Evolutionary conservation across 2,797 vertebrate species (phyloP).

Genomic region (Pantherophis alleghaniensis): DNA sequence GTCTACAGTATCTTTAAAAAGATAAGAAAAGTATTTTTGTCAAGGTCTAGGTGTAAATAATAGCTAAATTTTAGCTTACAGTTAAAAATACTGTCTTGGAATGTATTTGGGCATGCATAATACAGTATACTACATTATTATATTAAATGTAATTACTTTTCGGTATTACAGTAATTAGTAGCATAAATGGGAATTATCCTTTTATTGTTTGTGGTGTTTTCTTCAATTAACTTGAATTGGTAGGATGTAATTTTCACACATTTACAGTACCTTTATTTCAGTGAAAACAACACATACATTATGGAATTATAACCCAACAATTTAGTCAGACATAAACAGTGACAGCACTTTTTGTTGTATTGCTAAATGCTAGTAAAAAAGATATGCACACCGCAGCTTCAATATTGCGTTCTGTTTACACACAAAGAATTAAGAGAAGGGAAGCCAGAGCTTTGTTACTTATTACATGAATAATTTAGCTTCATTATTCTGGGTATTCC

Average conservation of each 20-base stretch:
- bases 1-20: not conserved
- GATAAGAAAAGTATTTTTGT: not conserved
- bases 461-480: not conserved
- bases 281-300: not conserved
- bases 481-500: not conserved
- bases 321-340: not conserved
- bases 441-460: not conserved
- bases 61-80: not conserved
- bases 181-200: not conserved
- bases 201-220: not conserved
- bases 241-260: not conserved
- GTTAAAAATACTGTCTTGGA: not conserved
- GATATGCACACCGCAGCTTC: not conserved
- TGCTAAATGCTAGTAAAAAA: not conserved
- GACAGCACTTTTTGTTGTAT: not conserved
- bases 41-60: not conserved
- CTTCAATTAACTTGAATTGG: not conserved
- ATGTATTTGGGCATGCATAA: not conserved
- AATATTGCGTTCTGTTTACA: not conserved
- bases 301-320: not conserved
- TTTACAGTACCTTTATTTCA: not conserved
- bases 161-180: not conserved
- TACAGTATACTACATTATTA: not conserved
- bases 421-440: not conserved
- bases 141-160: not conserved